Base-by-base conservation (phyloP, 1,140 invertebrate genomes). In the Halesus radiatus region DNA sequence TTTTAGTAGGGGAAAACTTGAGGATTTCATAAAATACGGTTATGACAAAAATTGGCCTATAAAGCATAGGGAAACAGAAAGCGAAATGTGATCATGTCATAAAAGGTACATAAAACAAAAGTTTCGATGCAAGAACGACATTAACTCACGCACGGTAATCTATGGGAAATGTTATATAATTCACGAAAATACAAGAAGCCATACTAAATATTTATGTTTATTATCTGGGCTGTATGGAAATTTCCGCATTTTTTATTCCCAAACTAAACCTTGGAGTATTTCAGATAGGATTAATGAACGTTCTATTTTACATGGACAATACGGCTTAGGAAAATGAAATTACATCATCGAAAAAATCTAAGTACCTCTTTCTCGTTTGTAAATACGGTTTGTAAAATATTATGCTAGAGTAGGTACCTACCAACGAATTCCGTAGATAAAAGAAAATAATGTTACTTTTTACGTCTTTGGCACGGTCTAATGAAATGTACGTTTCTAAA, bases 81-180 rank as follows among this genome's bases (percentile, higher is more conserved):
- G 70, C 70, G 52, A 74, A 74, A 74, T 74, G 52, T 74, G 70
- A 74, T 74, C 70, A 56, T 74, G 70, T 74, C 70, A 74, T 74
- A 74, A 74, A 74, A 74, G 70, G 56, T 74, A 74, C 70, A 74
- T 74, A 74, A 74, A 74, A 53, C 37, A 45, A 53, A 74, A 74
- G 50, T 74, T 74, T 22, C 53, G 70, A 74, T 74, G 70, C 70
- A 74, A 74, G 53, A 74, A 74, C 52, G 70, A 29, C 53, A 56
- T 56, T 74, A 22, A 74, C 50, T 74, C 70, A 74, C 70, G 70
- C 70, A 74, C 54, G 50, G 13, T 74, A 74, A 74, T 74, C 70
- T 74, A 16, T 54, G 52, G 26, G 22, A 74, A 74, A n/a, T 54
- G 26, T 74, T 74, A 23, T 26, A 54, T 74, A 54, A 74, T 74